Base-by-base conservation (phyloP, 1,140 invertebrate species). In the Portunus trituberculatus region DNA sequence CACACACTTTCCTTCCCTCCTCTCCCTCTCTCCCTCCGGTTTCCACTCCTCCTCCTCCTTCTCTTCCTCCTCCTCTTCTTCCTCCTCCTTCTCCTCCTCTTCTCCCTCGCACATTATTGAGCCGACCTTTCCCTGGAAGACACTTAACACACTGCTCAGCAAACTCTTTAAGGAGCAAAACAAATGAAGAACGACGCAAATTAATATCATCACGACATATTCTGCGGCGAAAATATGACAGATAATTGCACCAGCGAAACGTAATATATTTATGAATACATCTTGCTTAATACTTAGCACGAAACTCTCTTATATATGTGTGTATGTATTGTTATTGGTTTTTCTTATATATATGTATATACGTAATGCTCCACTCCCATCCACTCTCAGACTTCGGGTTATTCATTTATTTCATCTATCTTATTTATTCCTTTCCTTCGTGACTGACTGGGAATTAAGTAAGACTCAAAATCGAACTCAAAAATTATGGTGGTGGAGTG, bases 181-280 rank as follows among this genome's bases (percentile, higher is more conserved):
- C 88, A 92, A 31, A 39, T 76, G 67, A 59, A 39, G 45, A 67
- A 45, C 39, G 67, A 39, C 67, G 67, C 67, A 82, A 93, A 14
- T 25, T 84, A 67, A 84, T 4, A 92, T 46, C 39, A 95, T 95
- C 94, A 95, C 84, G 84, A 95, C 91, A 95, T 92, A 88, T 95
- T 95, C 94, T 87, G 25, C 83, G 59, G n/a, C 52, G 46, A 95
- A 91, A 95, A 95, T 88, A 93, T 95, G 91, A 32, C 94, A 76
- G 94, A 95, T 95, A 59, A 91, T 45, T 90, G 25, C 67, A 76
- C 67, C 67, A 76, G 67, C 25, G 67, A 76, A 76, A 76, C 67
- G 20, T 76, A 76, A n/a, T 76, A 39, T 39, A 39, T 39, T 39
- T 39, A 39, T 39, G 39, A 39, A 39, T 39, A 39, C 39, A 39